phyloP scores from a whole-genome alignment of 2,888 invertebrate genomes.

The Hetaerina titia region DNA sequence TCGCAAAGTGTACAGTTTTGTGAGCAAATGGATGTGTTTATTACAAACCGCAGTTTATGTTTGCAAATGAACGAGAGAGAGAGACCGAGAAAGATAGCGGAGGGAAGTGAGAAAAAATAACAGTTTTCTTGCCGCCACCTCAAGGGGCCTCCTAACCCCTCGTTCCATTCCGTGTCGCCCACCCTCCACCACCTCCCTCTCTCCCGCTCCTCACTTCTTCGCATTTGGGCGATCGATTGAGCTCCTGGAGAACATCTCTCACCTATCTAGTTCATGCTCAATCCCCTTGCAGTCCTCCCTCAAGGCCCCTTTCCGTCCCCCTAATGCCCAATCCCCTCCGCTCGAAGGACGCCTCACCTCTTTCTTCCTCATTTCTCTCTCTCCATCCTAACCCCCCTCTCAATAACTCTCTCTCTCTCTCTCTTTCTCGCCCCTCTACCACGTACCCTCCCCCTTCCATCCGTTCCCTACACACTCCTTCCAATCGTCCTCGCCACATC shows the following conservation, averaged over 20 bases:
- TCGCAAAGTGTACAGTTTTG: no score
- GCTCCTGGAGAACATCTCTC: conserved; percentile 55
- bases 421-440: not conserved
- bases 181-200: not conserved
- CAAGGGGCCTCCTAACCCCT: no score
- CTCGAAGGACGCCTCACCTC: not conserved
- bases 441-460: not conserved
- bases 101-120: not conserved
- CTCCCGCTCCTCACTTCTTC: not conserved
- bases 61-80: not conserved
- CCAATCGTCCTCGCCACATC: not conserved
- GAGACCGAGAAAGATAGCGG: not conserved
- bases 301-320: not conserved
- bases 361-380: conserved; percentile 28
- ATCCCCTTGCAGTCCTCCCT: not conserved
- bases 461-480: not conserved
- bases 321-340: conserved; percentile 15
- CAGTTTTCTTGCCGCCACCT: not conserved
- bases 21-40: no score
- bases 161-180: not conserved
- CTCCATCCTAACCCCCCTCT: not conserved
- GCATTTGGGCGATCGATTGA: conserved; percentile 56
- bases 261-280: conserved; percentile 47
- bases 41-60: not conserved
- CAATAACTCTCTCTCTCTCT: not conserved